These are phyloP conservation scores for Acanthurus tractus DNA, from an alignment of 2,797 vertebrate species.

Conservation along the genomic window DNA sequence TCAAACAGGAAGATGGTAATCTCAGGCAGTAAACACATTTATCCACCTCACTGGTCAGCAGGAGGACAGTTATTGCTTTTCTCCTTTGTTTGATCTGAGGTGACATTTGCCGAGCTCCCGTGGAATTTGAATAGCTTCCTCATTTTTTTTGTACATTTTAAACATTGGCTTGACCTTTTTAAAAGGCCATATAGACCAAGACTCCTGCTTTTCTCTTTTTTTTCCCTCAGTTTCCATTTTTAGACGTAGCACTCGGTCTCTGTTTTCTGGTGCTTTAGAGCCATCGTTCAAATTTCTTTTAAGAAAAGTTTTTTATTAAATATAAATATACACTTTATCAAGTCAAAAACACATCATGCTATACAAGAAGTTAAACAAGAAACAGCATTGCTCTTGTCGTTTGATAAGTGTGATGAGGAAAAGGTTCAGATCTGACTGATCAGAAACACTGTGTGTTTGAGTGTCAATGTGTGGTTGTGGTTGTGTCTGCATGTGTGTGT, in stretches of 20 bases:
- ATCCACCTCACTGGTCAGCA: conserved; percentile 33
- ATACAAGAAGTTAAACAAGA: no score
- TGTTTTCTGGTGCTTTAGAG: neutral
- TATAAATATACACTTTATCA: no score
- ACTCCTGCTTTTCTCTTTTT: neutral
- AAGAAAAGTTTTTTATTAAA: no score
- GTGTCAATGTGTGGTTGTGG: no score
- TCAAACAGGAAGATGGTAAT: conserved; percentile 40
- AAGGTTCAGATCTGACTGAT: no score
- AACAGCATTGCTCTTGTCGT: no score
- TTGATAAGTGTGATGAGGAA: no score
- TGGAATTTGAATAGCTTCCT: conserved; percentile 69
- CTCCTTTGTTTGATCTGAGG: conserved; percentile 57
- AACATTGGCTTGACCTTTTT: conserved; percentile 63
- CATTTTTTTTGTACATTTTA: conserved; percentile 58
- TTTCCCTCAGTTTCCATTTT: conserved; percentile 41
- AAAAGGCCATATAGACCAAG: conserved; percentile 44
- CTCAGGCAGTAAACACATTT: conserved; percentile 41
- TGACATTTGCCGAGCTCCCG: conserved; percentile 75
- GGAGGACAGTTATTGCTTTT: conserved; percentile 46
- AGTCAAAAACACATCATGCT: no score
- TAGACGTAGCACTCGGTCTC: conserved; percentile 37
- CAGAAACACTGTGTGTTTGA: no score
- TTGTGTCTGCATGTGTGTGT: no score
- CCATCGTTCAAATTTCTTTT: no score